Conservation (phyloP, 35 echinoderm and acorn worm species). For the Hemicentrotus pulcherrimus region DNA sequence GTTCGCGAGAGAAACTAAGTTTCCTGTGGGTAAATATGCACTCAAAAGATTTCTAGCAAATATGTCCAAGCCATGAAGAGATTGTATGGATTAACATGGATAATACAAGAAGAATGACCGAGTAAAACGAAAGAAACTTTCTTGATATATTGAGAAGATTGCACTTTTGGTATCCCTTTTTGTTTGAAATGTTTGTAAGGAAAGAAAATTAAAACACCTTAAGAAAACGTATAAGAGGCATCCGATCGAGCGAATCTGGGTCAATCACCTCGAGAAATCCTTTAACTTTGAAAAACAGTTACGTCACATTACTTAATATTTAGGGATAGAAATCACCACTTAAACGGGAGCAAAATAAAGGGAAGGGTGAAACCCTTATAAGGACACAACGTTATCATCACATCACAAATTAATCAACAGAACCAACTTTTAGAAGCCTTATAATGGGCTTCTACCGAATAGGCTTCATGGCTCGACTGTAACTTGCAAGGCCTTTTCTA, state of each 20-base stretch:
- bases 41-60: background rate
- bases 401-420: too few species aligned
- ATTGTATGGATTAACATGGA: background rate
- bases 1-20: background rate
- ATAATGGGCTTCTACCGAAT: background rate
- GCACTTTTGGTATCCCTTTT: background rate
- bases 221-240: too few species aligned
- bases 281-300: too few species aligned
- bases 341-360: too few species aligned
- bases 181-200: background rate
- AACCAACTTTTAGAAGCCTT: too few species aligned
- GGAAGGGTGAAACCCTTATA: too few species aligned
- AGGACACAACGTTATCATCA: too few species aligned
- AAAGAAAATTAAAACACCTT: background rate
- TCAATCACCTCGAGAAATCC: too few species aligned
- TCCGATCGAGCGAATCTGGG: too few species aligned
- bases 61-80: background rate
- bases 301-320: too few species aligned
- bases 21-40: background rate
- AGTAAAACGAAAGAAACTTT: background rate
- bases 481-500: background rate
- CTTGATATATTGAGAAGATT: background rate
- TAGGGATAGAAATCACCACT: too few species aligned
- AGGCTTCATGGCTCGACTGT: background rate
- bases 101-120: background rate